phyloP scores from a whole-genome alignment of 2,888 invertebrate genomes.

The Yponomeuta sedellus region DNA sequence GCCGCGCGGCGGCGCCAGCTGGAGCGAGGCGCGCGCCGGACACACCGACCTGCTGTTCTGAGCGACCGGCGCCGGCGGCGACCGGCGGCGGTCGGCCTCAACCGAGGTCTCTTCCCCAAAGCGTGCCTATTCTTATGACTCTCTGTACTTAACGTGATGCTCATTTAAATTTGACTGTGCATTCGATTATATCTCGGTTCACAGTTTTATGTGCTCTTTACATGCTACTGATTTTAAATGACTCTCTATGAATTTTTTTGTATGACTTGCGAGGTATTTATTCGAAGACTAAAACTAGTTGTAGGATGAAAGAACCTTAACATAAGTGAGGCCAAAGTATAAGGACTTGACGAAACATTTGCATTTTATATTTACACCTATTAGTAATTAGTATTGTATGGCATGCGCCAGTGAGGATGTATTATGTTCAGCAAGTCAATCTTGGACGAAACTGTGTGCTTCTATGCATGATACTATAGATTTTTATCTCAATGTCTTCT shows the following conservation, averaged over 20 bases:
- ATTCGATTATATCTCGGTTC: background rate
- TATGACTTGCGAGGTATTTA: background rate
- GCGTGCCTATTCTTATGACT: background rate
- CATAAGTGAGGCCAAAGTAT: background rate
- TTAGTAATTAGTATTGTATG: no score
- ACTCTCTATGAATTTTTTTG: background rate
- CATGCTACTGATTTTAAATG: background rate
- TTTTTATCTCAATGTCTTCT: no score
- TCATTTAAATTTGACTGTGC: background rate
- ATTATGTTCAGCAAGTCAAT: no score
- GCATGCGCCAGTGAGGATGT: no score
- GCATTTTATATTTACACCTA: no score
- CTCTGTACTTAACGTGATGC: background rate
- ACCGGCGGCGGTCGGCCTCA: no score
- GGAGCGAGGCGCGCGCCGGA: slow-evolving; percentile 58
- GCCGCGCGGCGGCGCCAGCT: slow-evolving; percentile 49
- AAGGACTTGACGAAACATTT: no score
- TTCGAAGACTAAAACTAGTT: background rate
- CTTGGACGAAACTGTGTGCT: no score
- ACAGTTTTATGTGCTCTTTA: background rate
- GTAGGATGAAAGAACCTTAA: background rate
- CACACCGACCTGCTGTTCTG: slow-evolving; percentile 66
- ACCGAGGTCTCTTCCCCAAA: no score
- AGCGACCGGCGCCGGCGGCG: background rate
- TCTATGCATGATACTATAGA: no score